A percentile compares a stretch with the other conserved stretches of the same genome.
Conservation (phyloP, 2,113 vertebrate species). For the Fulica atra region DNA sequence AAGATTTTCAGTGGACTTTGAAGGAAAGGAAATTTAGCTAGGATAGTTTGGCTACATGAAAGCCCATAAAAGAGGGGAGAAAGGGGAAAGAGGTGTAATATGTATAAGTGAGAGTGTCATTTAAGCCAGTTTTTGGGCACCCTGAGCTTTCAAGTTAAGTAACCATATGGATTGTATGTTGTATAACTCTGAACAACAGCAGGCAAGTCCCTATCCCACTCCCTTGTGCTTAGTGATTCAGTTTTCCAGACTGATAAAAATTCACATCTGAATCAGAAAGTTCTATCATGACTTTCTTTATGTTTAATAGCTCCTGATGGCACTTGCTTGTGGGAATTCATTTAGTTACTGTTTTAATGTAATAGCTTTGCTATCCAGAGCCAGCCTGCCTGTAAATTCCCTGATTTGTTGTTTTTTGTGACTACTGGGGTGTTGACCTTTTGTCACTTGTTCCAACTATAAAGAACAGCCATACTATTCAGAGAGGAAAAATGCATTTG, state of each 20-base stretch:
- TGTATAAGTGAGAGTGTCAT: fast-evolving
- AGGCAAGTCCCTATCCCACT: background rate
- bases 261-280: background rate
- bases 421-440: background rate
- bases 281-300: fast-evolving
- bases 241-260: background rate
- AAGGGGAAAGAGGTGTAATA: background rate
- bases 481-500: background rate
- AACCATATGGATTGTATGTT: background rate
- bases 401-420: background rate
- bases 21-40: background rate
- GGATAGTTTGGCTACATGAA: background rate
- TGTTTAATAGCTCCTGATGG: background rate
- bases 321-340: background rate
- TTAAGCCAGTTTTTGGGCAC: background rate
- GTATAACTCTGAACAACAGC: background rate
- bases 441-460: background rate
- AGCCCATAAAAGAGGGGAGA: background rate
- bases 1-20: background rate
- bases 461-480: fast-evolving
- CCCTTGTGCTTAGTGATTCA: background rate
- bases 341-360: background rate
- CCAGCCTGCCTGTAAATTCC: background rate
- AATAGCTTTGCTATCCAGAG: background rate
- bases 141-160: background rate